Conservation (phyloP, 1,140 invertebrate genomes). For the Drosophila bocki region DNA sequence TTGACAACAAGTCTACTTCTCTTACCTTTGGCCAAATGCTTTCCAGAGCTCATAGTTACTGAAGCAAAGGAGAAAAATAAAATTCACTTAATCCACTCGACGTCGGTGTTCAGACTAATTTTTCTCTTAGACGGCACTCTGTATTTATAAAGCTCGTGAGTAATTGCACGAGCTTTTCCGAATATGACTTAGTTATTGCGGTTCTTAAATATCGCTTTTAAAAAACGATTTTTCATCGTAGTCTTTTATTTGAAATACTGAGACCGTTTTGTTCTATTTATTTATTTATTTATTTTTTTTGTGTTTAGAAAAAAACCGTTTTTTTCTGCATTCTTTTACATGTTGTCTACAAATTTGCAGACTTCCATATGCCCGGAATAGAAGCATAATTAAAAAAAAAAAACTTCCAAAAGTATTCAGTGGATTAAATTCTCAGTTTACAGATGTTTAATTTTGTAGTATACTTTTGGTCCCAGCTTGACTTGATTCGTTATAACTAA, state of each 20-base stretch:
- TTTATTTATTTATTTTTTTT: slow-evolving; percentile 19
- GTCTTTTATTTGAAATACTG: slow-evolving; percentile 56
- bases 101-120: slow-evolving; percentile 12
- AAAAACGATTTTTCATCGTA: slow-evolving; percentile 45
- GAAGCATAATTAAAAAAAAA: background rate
- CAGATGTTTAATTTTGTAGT: too few species aligned
- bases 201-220: slow-evolving; percentile 38
- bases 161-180: slow-evolving; percentile 14
- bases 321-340: slow-evolving; percentile 12
- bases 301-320: slow-evolving; percentile 4
- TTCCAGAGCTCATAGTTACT: slow-evolving; percentile 55
- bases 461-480: too few species aligned
- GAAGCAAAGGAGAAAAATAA: slow-evolving; percentile 3
- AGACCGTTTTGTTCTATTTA: slow-evolving; percentile 57
- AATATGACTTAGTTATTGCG: slow-evolving; percentile 26
- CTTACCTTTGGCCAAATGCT: slow-evolving; percentile 66
- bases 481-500: too few species aligned
- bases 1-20: background rate
- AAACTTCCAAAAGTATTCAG: too few species aligned
- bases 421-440: too few species aligned
- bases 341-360: slow-evolving; percentile 28
- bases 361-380: slow-evolving; percentile 19
- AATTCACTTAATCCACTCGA: slow-evolving; percentile 15
- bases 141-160: slow-evolving; percentile 39
- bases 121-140: slow-evolving; percentile 40